Evolutionary conservation across 2,888 invertebrate genomes (phyloP).

Genomic region (Sarcophaga caerulescens): DNA sequence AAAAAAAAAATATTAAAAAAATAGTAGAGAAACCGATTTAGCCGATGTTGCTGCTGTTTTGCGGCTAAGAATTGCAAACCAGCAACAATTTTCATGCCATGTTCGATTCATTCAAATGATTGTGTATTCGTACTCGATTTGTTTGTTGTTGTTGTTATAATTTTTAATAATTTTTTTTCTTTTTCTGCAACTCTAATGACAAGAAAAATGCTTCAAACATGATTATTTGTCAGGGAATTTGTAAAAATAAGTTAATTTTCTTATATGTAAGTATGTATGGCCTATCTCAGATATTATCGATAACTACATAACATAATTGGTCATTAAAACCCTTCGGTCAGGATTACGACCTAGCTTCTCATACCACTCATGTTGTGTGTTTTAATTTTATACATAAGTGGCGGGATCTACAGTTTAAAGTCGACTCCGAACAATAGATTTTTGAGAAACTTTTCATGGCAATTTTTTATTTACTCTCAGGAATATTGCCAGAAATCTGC

Average conservation of each 20-base stretch:
- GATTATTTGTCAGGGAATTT: slow-evolving; percentile 45
- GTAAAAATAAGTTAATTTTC: background rate
- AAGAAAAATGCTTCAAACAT: slow-evolving; percentile 48
- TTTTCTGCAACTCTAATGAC: slow-evolving; percentile 27
- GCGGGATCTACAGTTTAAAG: too few species aligned
- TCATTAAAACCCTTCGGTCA: too few species aligned
- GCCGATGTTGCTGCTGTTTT: slow-evolving; percentile 11
- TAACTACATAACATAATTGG: too few species aligned
- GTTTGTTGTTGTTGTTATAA: background rate
- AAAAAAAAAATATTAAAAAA: background rate
- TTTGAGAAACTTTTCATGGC: too few species aligned
- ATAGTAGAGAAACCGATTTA: background rate
- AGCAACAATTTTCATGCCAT: slow-evolving; percentile 23
- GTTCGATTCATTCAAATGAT: slow-evolving; percentile 48
- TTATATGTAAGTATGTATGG: too few species aligned
- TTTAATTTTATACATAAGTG: too few species aligned
- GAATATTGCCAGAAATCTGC: too few species aligned
- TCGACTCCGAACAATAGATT: too few species aligned
- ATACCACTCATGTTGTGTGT: too few species aligned
- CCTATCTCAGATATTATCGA: too few species aligned
- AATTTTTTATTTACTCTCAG: too few species aligned
- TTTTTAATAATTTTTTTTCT: background rate
- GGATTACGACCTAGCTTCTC: too few species aligned
- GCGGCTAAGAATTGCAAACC: slow-evolving; percentile 10
- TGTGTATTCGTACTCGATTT: slow-evolving; percentile 4